Evolutionary conservation across 2,888 invertebrate genomes (phyloP).

Genomic region (Drosophila affinis): DNA sequence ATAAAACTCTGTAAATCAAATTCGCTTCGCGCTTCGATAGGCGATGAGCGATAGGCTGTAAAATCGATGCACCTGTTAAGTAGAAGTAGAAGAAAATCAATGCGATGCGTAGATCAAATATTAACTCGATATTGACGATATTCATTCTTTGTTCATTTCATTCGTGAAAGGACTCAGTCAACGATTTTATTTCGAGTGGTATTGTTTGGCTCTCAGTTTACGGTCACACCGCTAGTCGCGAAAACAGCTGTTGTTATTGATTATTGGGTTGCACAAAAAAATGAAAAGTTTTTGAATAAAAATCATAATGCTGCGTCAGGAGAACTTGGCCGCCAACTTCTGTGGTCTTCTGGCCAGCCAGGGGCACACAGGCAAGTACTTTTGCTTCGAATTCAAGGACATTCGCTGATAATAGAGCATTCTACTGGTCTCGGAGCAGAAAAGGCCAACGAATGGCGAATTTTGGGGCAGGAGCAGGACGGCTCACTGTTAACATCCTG

Average conservation of each 20-base stretch:
- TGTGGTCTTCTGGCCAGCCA: conserved; percentile 82
- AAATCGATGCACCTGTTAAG: too few species aligned
- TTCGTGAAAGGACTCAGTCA: too few species aligned
- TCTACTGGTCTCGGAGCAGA: conserved; percentile 33
- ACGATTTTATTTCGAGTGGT: background rate
- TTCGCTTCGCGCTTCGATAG: too few species aligned
- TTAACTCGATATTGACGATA: background rate
- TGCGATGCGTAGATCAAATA: too few species aligned
- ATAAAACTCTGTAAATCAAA: too few species aligned
- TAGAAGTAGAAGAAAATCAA: too few species aligned
- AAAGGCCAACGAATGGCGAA: conserved; percentile 90
- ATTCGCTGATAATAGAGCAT: background rate
- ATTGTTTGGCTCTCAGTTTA: background rate
- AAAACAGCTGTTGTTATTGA: conserved; percentile 15
- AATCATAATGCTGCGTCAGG: conserved; percentile 81
- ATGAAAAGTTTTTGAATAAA: conserved; percentile 54
- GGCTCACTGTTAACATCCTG: conserved; percentile 90
- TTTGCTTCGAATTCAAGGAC: too few species aligned
- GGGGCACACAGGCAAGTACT: conserved; percentile 78
- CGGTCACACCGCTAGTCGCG: background rate
- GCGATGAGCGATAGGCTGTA: too few species aligned
- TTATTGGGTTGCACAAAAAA: conserved; percentile 11
- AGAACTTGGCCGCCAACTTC: conserved; percentile 84
- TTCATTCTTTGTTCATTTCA: too few species aligned
- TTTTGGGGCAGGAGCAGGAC: conserved; percentile 92